These are phyloP conservation scores for Prinia subflava DNA, from an alignment of 2,113 vertebrate genomes.

Conservation along the genomic window DNA sequence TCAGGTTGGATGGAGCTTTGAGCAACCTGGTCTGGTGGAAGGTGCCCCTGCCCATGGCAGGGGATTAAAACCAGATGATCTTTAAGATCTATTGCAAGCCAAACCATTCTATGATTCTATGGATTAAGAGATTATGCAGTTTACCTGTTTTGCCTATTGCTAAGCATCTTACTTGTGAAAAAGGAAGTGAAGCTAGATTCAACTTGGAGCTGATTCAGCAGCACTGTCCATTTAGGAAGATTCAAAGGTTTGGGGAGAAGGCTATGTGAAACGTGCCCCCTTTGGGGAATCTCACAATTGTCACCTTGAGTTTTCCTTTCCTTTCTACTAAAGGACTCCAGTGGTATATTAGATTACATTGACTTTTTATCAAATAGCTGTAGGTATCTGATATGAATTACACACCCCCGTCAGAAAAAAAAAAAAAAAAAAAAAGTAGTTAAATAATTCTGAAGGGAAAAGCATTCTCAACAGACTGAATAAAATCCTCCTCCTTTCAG, in stretches of 20 bases:
- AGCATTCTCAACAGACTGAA: neutral
- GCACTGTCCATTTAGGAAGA: neutral
- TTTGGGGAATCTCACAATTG: neutral
- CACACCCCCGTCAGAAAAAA: fast-evolving
- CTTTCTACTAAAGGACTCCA: neutral
- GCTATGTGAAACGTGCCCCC: neutral
- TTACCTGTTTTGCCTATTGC: neutral
- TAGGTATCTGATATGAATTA: neutral
- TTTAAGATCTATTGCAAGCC: neutral
- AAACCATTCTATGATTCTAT: neutral
- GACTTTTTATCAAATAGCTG: neutral
- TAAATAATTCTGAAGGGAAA: slow-evolving; percentile 6
- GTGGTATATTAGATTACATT: neutral
- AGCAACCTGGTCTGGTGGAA: neutral
- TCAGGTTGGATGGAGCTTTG: neutral
- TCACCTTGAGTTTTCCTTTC: neutral
- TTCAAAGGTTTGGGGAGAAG: neutral
- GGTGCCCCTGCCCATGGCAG: neutral
- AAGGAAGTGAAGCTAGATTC: neutral
- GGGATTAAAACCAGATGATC: neutral
- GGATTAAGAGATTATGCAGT: neutral
- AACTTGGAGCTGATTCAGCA: neutral
- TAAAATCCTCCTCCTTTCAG: neutral
- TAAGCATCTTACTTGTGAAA: neutral
- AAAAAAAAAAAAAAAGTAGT: neutral